These are phyloP conservation scores for Andrena dorsata DNA, from an alignment of 2,888 invertebrate genomes.

Conservation along the genomic window DNA sequence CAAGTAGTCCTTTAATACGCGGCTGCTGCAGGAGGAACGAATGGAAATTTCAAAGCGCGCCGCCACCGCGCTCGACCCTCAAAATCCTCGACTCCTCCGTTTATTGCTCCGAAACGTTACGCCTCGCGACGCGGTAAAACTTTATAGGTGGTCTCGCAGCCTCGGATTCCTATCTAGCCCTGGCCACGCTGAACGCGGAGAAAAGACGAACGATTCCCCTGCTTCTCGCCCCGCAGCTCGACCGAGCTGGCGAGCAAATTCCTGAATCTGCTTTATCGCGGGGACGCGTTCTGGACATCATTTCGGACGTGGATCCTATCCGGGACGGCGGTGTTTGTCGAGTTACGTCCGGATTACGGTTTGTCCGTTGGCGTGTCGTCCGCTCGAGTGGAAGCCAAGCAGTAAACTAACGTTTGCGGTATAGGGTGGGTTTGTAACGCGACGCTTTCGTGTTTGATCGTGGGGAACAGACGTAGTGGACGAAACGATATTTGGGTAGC, in stretches of 20 bases:
- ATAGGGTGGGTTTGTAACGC: slow-evolving; percentile 40
- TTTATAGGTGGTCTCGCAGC: slow-evolving; percentile 37
- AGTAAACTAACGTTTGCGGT: slow-evolving; percentile 56
- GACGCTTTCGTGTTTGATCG: slow-evolving; percentile 35
- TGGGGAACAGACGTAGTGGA: neutral
- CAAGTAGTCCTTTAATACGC: slow-evolving; percentile 46
- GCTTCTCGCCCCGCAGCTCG: neutral
- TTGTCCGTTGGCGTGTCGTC: slow-evolving; percentile 56
- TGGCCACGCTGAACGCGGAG: neutral
- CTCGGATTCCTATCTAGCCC: slow-evolving; percentile 12
- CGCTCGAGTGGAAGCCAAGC: slow-evolving; percentile 50
- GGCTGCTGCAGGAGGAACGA: slow-evolving; percentile 31
- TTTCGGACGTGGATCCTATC: slow-evolving; percentile 37
- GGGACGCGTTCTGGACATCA: slow-evolving; percentile 44
- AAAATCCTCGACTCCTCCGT: slow-evolving; percentile 30
- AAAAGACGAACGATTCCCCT: neutral
- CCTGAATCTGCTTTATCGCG: slow-evolving; percentile 38
- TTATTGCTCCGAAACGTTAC: slow-evolving; percentile 39
- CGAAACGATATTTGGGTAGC: slow-evolving; percentile 4
- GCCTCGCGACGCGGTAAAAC: slow-evolving; percentile 1
- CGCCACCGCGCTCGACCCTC: slow-evolving; percentile 23
- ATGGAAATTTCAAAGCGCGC: slow-evolving; percentile 46
- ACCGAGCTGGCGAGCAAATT: slow-evolving; percentile 17
- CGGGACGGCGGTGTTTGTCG: slow-evolving; percentile 57
- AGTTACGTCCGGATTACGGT: slow-evolving; percentile 65